Percentiles rank a stretch among this genome's conserved stretches.
phyloP scores from a whole-genome alignment of 2,888 invertebrate genomes.

The Nymphalis urticae region DNA sequence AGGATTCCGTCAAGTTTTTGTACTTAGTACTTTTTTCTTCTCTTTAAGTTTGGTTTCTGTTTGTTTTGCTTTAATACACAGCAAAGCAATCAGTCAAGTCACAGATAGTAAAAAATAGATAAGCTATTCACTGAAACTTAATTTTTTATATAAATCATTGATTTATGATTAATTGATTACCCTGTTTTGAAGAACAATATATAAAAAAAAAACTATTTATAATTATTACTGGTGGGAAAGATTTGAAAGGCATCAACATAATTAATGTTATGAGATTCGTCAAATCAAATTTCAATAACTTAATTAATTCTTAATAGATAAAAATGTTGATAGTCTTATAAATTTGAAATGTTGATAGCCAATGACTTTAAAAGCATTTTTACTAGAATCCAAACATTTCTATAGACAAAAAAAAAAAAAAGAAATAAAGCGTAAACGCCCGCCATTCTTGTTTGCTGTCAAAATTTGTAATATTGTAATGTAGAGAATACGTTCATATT shows the following conservation, averaged over 20 bases:
- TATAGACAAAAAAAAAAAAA: constrained; percentile 42
- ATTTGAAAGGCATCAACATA: too few species aligned
- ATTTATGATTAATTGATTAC: too few species aligned
- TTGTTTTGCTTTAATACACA: background rate
- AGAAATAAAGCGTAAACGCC: constrained; percentile 52
- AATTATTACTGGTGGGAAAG: too few species aligned
- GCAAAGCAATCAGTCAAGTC: too few species aligned
- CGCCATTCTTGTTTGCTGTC: constrained; percentile 78
- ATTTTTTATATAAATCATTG: too few species aligned
- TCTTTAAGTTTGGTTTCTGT: constrained; percentile 10
- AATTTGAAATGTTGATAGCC: background rate
- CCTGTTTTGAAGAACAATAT: too few species aligned
- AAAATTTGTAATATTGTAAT: constrained; percentile 63
- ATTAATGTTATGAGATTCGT: too few species aligned
- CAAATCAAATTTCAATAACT: background rate
- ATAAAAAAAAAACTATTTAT: too few species aligned
- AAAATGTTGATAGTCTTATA: background rate
- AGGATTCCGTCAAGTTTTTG: too few species aligned
- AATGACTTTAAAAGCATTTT: background rate
- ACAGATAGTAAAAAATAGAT: too few species aligned
- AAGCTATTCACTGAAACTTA: too few species aligned
- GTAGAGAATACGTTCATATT: constrained; percentile 61
- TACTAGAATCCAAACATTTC: constrained; percentile 3
- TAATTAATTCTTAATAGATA: background rate
- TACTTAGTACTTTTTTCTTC: too few species aligned